These are phyloP conservation scores for Microctonus brassicae DNA, from an alignment of 2,888 invertebrate genomes.

Conservation along the genomic window DNA sequence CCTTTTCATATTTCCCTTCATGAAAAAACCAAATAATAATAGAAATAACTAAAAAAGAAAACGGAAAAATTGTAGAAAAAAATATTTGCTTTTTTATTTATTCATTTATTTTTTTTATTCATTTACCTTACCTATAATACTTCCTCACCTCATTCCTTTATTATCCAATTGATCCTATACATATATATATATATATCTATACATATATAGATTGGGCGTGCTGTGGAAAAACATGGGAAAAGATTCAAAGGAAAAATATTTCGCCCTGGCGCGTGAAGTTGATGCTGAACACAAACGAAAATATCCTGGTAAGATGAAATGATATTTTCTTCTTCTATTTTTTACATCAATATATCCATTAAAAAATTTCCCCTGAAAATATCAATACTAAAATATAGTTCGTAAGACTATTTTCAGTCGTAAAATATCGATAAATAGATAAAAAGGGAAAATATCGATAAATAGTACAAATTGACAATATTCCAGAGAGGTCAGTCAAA, in stretches of 20 bases:
- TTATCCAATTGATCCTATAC: background rate
- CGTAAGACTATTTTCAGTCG: too few relatives aligned
- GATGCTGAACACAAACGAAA: conserved; percentile 75
- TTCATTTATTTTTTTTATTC: background rate
- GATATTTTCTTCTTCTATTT: conserved; percentile 38
- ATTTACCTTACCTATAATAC: background rate
- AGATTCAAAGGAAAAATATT: conserved; percentile 73
- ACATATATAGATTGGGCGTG: conserved; percentile 69
- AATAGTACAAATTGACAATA: too few relatives aligned
- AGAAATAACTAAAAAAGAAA: background rate
- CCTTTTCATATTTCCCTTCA: background rate
- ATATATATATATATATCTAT: conserved; percentile 41
- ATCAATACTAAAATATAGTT: too few relatives aligned
- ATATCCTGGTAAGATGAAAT: conserved; percentile 75
- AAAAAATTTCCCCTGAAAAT: too few relatives aligned
- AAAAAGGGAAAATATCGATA: too few relatives aligned
- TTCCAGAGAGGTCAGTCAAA: too few relatives aligned
- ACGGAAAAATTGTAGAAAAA: background rate
- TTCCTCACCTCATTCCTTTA: background rate
- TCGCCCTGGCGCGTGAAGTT: conserved; percentile 72
- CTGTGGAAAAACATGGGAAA: conserved; percentile 74
- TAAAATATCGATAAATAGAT: too few relatives aligned
- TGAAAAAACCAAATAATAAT: background rate
- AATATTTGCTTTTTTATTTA: background rate
- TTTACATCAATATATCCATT: too few relatives aligned